These are phyloP conservation scores for Nannoperca obscura DNA, from an alignment of 2,797 vertebrate genomes.

Conservation along the genomic window DNA sequence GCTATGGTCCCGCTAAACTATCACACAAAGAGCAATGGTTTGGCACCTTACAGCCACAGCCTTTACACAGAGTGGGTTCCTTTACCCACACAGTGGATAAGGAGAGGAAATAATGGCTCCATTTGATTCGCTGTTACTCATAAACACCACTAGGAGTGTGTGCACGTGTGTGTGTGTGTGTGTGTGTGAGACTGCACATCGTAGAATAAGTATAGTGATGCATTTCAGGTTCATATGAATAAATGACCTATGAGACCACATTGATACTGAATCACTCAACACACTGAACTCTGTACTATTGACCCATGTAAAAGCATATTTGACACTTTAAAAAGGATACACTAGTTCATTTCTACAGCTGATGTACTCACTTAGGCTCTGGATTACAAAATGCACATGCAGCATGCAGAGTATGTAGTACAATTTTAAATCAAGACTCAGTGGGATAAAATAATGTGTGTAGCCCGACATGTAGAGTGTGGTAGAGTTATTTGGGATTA, in stretches of 20 bases:
- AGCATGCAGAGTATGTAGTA: no score
- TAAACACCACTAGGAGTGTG: constrained; percentile 7
- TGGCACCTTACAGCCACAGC: neutral
- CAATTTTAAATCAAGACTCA: no score
- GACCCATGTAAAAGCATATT: constrained; percentile 24
- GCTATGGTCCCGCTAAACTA: constrained; percentile 13
- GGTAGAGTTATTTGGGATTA: neutral
- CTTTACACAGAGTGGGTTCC: constrained; percentile 26
- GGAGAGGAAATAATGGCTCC: constrained; percentile 33
- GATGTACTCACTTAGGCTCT: constrained; percentile 3
- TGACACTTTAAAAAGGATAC: constrained; percentile 28
- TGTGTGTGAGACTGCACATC: neutral
- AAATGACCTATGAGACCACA: constrained; percentile 10
- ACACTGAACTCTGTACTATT: neutral
- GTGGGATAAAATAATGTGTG: neutral
- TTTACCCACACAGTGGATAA: constrained; percentile 31
- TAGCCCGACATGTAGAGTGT: neutral
- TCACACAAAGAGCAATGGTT: constrained; percentile 28
- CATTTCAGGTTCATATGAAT: constrained; percentile 10
- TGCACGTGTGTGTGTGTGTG: neutral
- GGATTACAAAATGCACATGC: constrained; percentile 5
- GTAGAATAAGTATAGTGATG: constrained; percentile 3
- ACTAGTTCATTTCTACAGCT: constrained; percentile 14
- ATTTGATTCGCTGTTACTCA: constrained; percentile 23
- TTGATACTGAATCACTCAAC: constrained; percentile 31